A percentile compares a stretch with the other conserved stretches of the same genome.
These are phyloP conservation scores for Leucosticte australis DNA, from an alignment of 2,113 vertebrate genomes.

Conservation along the genomic window DNA sequence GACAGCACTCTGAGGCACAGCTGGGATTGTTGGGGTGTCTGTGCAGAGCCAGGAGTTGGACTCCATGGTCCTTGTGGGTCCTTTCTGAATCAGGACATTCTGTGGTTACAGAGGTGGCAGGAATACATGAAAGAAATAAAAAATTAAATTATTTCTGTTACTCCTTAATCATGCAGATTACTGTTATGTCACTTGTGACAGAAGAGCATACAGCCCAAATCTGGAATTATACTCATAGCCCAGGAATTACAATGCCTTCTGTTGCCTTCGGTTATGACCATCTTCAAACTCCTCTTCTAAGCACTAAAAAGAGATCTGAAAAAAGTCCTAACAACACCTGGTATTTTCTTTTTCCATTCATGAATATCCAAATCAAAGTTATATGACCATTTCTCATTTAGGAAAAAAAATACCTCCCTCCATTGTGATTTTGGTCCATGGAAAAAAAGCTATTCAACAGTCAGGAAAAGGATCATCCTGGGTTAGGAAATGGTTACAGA, in stretches of 20 bases:
- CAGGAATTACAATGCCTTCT: neutral
- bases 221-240: neutral
- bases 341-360: neutral
- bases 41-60: neutral
- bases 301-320: neutral
- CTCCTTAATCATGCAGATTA: neutral
- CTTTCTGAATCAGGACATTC: neutral
- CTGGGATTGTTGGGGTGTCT: neutral
- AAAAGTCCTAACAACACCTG: neutral
- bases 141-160: neutral
- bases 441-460: neutral
- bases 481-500: neutral
- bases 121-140: neutral
- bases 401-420: neutral
- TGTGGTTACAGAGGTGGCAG: neutral
- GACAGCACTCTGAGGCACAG: rapidly evolving
- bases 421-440: neutral
- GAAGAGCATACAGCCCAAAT: neutral
- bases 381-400: neutral
- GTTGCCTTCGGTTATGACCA: neutral
- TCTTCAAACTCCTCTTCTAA: neutral
- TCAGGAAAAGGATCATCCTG: neutral
- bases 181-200: neutral
- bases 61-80: rapidly evolving
- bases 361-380: neutral